Evolutionary conservation across 2,888 invertebrate species (phyloP).

Genomic region (Eudasyphora cyanicolor): DNA sequence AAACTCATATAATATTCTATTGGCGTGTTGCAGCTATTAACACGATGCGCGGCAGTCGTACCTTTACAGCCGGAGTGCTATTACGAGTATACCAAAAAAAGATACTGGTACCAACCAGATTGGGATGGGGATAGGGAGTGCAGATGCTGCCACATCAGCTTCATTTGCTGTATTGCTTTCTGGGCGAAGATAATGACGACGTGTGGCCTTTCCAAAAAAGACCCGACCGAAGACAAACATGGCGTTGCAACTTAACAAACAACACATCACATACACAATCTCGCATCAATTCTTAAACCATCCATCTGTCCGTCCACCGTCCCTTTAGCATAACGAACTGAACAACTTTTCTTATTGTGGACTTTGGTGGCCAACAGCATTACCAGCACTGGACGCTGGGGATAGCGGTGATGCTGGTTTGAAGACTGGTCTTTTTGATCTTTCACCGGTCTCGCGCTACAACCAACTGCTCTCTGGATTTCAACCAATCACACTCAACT

Average conservation of each 20-base stretch:
- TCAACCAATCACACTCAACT: conserved; percentile 58
- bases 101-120: too few species aligned
- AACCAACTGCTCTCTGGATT: conserved; percentile 47
- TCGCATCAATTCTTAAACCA: too few species aligned
- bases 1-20: not conserved
- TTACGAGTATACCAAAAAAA: too few species aligned
- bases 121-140: not conserved
- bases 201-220: conserved; percentile 48
- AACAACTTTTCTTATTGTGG: not conserved
- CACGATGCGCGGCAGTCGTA: not conserved
- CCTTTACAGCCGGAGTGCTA: not conserved
- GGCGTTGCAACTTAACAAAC: conserved; percentile 43
- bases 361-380: conserved; percentile 52
- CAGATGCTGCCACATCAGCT: not conserved
- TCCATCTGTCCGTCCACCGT: not conserved
- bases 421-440: conserved; percentile 64
- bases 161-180: not conserved
- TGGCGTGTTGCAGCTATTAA: not conserved
- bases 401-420: not conserved
- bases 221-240: conserved; percentile 40
- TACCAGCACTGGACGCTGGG: not conserved
- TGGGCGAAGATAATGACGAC: too few species aligned
- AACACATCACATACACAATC: not conserved
- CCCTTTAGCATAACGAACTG: conserved; percentile 43
- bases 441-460: conserved; percentile 61